phyloP scores from a whole-genome alignment of 2,113 vertebrate species.

The Eclectus roratus region DNA sequence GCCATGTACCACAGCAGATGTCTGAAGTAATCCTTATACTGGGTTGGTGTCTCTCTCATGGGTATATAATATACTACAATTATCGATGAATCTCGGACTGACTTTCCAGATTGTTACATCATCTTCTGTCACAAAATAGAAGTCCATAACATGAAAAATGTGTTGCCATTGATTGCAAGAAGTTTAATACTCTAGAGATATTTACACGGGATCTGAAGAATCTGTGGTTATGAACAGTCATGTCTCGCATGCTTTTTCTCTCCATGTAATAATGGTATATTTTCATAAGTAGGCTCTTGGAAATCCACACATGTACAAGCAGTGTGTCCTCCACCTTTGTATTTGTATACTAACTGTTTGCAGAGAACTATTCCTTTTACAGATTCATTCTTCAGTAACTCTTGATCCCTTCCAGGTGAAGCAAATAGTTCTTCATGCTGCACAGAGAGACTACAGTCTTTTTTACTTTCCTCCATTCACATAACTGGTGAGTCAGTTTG shows the following conservation, averaged over 20 bases:
- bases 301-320: not conserved
- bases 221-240: not conserved
- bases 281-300: not conserved
- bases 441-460: not conserved
- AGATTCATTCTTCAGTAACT: not conserved
- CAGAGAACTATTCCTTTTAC: not conserved
- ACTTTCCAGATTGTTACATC: slow-evolving; percentile 5
- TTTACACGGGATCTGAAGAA: not conserved
- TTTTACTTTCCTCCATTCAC: not conserved
- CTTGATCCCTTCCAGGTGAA: not conserved
- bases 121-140: slow-evolving; percentile 1
- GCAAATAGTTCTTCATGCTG: not conserved
- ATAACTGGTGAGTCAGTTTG: not conserved
- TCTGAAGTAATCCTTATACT: not conserved
- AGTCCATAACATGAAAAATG: slow-evolving; percentile 8
- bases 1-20: not conserved
- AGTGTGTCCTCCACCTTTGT: not conserved
- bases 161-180: not conserved
- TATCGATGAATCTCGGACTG: not conserved
- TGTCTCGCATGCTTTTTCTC: not conserved
- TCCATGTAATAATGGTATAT: not conserved
- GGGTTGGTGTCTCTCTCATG: not conserved
- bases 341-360: not conserved
- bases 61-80: not conserved
- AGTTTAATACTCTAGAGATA: slow-evolving; percentile 19